Evolutionary conservation across 2,888 invertebrate genomes (phyloP), one percentile per base, ranked within the genome.

Genomic region (Polymixis lichenea): DNA sequence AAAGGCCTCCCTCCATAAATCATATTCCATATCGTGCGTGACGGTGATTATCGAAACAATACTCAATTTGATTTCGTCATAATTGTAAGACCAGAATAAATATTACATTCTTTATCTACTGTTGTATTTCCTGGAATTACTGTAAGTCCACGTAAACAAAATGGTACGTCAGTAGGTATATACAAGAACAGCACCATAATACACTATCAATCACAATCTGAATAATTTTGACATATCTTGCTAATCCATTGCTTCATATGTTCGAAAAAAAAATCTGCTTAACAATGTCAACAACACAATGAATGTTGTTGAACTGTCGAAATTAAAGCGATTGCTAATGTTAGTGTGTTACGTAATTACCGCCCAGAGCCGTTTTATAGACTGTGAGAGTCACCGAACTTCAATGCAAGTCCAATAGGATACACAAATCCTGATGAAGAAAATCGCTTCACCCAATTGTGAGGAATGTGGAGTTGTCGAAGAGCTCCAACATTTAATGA

Each of bases 41-140:
- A 49, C 46, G n/a, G n/a, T 46, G n/a, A 56, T 25, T 49, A 32
- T 19, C 13, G 9, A 43, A 46, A 68, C 68, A 72, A 68, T 55
- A 46, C n/a, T 17, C 46, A 17, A 28, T 56, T 46, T 11, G 22
- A 69, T 25, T 3, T 38, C 25, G n/a, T 70, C 19, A 51, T 32
- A 56, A n/a, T 43, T 11, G 38, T 38, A 32, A 38, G 22, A 15
- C 17, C 19, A 55, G 1, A 28, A 51, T 8, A 22, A 15, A 25
- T 8, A 7, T 28, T 65, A 17, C 2, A n/a, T 60, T 32, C 11
- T 32, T 61, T 22, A 38, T 13, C 32, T 15, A 38, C 38, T n/a
- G 38, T 49, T n/a, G 38, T 49, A 43, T 43, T 71, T 43, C 43
- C 28, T 43, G 38, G 66, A 43, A 72, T 43, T 1, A 38, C 38